phyloP scores from a whole-genome alignment of 2,888 invertebrate species.

The Steinernema hermaphroditum region DNA sequence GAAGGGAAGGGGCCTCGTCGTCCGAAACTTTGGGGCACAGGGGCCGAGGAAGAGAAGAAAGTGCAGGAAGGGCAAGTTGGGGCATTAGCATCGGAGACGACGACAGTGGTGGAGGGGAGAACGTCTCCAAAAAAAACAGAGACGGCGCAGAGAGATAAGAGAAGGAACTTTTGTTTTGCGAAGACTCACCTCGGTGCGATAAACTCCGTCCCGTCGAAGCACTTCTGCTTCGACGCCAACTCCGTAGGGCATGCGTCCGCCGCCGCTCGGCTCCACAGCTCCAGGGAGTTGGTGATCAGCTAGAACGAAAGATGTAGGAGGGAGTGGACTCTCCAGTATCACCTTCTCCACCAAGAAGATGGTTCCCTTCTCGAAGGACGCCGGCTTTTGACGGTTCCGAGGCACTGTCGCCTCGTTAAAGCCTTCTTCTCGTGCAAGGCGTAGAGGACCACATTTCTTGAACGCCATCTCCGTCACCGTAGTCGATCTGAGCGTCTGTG shows the following conservation, averaged over 20 bases:
- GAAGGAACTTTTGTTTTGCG: neutral
- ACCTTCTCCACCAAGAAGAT: slow-evolving; percentile 8
- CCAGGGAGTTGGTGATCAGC: neutral
- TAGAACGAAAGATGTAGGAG: neutral
- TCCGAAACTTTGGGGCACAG: neutral
- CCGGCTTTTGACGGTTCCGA: neutral
- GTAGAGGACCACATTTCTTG: slow-evolving; percentile 12
- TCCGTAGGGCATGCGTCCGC: neutral
- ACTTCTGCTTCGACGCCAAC: slow-evolving; percentile 19
- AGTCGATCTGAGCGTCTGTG: neutral
- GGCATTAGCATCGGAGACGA: too few relatives aligned
- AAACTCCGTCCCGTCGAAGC: slow-evolving; percentile 5
- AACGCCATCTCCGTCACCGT: slow-evolving; percentile 6
- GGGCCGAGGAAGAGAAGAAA: neutral
- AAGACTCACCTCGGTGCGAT: slow-evolving; percentile 13
- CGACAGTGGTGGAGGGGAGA: too few relatives aligned
- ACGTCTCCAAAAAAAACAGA: too few relatives aligned
- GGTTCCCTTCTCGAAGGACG: slow-evolving; percentile 10
- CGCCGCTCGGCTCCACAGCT: neutral
- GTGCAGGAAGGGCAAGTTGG: neutral
- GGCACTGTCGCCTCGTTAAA: neutral
- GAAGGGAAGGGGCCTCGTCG: neutral
- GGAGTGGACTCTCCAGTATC: too few relatives aligned
- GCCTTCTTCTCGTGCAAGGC: neutral
- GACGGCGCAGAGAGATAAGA: slow-evolving; percentile 5